Evolutionary conservation across 2,888 invertebrate genomes (phyloP).

Genomic region (Ariolimax columbianus): DNA sequence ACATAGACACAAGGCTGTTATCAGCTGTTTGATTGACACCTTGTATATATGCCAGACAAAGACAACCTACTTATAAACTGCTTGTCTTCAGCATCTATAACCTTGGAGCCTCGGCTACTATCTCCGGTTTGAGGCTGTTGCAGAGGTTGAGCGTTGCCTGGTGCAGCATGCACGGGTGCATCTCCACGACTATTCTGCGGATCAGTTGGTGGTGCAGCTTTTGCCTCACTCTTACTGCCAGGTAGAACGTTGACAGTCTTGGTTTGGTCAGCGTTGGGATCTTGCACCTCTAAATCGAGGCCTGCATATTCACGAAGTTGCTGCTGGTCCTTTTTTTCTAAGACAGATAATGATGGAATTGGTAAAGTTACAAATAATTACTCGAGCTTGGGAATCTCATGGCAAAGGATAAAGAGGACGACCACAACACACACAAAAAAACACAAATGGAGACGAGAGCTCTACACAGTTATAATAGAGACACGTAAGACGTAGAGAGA

Average conservation of each 20-base stretch:
- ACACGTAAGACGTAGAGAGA: too few relatives aligned
- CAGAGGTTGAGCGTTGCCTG: background rate
- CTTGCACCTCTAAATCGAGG: background rate
- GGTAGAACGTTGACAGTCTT: background rate
- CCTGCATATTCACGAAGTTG: background rate
- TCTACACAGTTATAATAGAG: too few relatives aligned
- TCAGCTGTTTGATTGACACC: too few relatives aligned
- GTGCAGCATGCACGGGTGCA: background rate
- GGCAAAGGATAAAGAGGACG: too few relatives aligned
- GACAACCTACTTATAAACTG: constrained; percentile 25
- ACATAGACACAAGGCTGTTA: too few relatives aligned
- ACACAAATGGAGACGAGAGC: too few relatives aligned
- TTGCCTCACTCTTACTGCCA: background rate
- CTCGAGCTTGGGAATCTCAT: too few relatives aligned
- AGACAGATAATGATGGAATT: too few relatives aligned
- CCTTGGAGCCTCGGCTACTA: background rate
- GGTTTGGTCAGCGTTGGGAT: background rate
- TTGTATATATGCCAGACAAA: too few relatives aligned
- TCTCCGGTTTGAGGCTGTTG: background rate
- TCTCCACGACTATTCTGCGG: background rate
- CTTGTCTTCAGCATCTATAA: constrained; percentile 29
- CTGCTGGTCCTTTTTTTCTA: constrained; percentile 2
- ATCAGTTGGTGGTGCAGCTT: background rate
- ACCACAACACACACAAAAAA: too few relatives aligned
- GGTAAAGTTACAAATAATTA: too few relatives aligned